Evolutionary conservation across 53 echinoderm and acorn worm species (phyloP), one percentile per base, ranked within the genome.

Genomic region (Paelopatides confundens): DNA sequence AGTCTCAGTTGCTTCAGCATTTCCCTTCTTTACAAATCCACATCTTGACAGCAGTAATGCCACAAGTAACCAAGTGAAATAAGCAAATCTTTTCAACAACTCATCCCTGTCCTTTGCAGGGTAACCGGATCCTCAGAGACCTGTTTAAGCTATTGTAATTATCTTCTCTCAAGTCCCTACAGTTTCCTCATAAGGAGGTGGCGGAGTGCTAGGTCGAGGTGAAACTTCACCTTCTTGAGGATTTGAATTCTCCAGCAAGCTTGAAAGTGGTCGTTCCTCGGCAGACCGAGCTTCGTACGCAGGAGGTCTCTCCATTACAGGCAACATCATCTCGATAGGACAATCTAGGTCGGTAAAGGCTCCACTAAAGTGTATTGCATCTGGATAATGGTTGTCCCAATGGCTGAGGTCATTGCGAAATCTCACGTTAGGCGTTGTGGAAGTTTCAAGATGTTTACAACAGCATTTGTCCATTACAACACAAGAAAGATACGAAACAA

Each of bases 401-500:
- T 34, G 79, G 49, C 58, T 48, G 51, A 79, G 79, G 51, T 79
- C 53, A 26, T 79, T 79, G 32, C 53, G 79, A 21, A 79, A 14
- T 51, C 79, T 79, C 13, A 79, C 79, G 43, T 79, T 79, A 17
- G 79, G 53, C 6, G 79, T 53, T 28, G 31, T 14, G 33, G 51
- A 15, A 3, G 79, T 30, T 12, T 33, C 46, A 34, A 33, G 30
- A 34, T 53, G 43, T 53, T 79, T 79, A 46, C 79, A 79, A 4
- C 79, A 79, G 32, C 79, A 79, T 50, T 53, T 50, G 31, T 79
- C 79, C 52, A 79, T 51, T 2, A 79, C 33, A 46, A 79, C 52
- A 33, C 79, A 79, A 17, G 79, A 79, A 7, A 79, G 79, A 32
- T 79, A 79, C 29, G 79, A 79, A 7, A 79, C 79, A 53, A 79